These are phyloP conservation scores for Elgaria multicarinata DNA, from an alignment of 2,113 vertebrate species.

Conservation along the genomic window DNA sequence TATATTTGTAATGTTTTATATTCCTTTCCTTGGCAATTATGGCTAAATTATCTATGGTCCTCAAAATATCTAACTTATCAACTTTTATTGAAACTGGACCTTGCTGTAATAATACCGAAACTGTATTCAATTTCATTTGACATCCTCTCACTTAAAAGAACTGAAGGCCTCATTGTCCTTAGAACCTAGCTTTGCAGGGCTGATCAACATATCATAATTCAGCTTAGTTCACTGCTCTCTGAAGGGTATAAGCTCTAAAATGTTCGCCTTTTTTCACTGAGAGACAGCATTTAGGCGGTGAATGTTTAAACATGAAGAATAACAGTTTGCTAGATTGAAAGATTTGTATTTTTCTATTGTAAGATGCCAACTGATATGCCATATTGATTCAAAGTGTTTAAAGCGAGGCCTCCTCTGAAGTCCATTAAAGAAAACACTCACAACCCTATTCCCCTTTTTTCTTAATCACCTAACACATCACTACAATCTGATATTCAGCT, in stretches of 20 bases:
- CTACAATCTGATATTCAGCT: background rate
- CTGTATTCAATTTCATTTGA: constrained; percentile 7
- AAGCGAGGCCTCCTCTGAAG: background rate
- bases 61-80: background rate
- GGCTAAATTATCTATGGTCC: background rate
- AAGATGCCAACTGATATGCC: background rate
- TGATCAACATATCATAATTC: constrained; percentile 48
- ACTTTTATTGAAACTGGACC: background rate
- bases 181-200: constrained; percentile 24
- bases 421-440: background rate
- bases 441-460: background rate
- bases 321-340: background rate
- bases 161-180: constrained; percentile 32
- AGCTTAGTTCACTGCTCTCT: constrained; percentile 45
- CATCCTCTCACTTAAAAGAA: background rate
- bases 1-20: background rate
- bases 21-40: accelerated
- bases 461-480: background rate
- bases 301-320: constrained; percentile 14
- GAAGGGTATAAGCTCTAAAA: constrained; percentile 22
- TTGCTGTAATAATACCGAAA: background rate
- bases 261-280: background rate
- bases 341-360: background rate
- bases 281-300: background rate
- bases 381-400: background rate